Base-by-base conservation (phyloP, 30 jellyfish, hydroid and myxozoan species). In the Turritopsis dohrnii region DNA sequence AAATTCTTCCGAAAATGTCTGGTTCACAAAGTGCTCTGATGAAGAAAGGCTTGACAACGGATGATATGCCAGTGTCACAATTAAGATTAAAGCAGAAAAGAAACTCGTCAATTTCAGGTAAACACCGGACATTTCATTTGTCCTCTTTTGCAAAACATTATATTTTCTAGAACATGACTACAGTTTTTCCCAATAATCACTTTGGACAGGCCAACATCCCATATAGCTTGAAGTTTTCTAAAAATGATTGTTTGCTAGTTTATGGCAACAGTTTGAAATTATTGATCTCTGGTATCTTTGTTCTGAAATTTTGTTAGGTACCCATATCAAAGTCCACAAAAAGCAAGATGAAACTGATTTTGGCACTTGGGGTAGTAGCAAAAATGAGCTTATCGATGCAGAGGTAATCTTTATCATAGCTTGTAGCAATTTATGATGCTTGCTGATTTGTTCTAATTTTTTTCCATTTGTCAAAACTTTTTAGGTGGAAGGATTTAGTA, bases 401-500 rank as follows among this genome's bases (percentile, higher is more conserved):
- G 60, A 41, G 60, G 60, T 41, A 41, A 13, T 41, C 60, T 41
- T n/a, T n/a, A n/a, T n/a, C n/a, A n/a, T n/a, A n/a, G n/a, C n/a
- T n/a, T n/a, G n/a, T n/a, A n/a, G n/a, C n/a, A n/a, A n/a, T n/a
- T n/a, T n/a, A n/a, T n/a, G n/a, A n/a, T n/a, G n/a, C n/a, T n/a
- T n/a, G n/a, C n/a, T n/a, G n/a, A n/a, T n/a, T n/a, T n/a, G n/a
- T n/a, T n/a, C n/a, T n/a, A n/a, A n/a, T n/a, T n/a, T n/a, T n/a
- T n/a, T n/a, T n/a, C n/a, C n/a, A n/a, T n/a, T n/a, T n/a, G n/a
- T n/a, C n/a, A n/a, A 21, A 26, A n/a, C 72, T 21, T 28, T 73
- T 23, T 17, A 85, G 92, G 90, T 85, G 3, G 54, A 79, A 29
- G 92, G 92, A 19, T 85, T 76, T 79, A 52, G 79, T 52, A 28